Base-by-base conservation (phyloP, 1,140 invertebrate species). In the Drosophila lacertosa region DNA sequence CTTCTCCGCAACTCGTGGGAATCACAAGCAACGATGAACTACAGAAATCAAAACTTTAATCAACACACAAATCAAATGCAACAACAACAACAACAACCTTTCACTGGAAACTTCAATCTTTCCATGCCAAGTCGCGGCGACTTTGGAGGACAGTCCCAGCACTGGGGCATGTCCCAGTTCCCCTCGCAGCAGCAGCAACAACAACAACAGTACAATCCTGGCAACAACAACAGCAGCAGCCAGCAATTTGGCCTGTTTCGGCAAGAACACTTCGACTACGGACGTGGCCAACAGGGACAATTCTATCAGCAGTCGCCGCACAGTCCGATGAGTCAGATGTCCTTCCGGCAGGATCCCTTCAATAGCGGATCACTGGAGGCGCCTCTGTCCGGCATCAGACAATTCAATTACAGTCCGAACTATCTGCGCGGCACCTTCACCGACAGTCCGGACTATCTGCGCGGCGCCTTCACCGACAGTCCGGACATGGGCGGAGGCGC, bases 1-100 rank as follows among this genome's bases (percentile, higher is more conserved):
- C 24, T 18, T 54, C 58, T 68, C 65, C 48, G 65, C 65, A 26
- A 22, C 18, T 63, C 65, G 65, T 68, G 65, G 65, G 65, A 62
- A 47, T 32, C 48, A 39, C 18, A 11, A 62, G 15, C 59, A 33
- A 66, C 5, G 32, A 69, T 63, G 33, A 48, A 54, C 33, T 32
- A 18, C 9, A 44, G 20, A 37, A 62, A n/a, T n/a, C n/a, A n/a
- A n/a, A n/a, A 63, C 24, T 50, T 44, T 45, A 67, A 62, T 29
- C 42, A 13, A 26, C 13, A 47, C 1, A 16, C 32, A 47, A 53
- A 44, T 2, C 26, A 10, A 45, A 47, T 35, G 18, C 35, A 20
- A 9, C 20, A 39, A 20, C n/a, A n/a, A n/a, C n/a, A n/a, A n/a
- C n/a, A n/a, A n/a, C n/a, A n/a, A n/a, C n/a, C 3, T 40, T 20